Conservation (phyloP, 2,797 vertebrate genomes). For the Odontamblyopus rebecca region DNA sequence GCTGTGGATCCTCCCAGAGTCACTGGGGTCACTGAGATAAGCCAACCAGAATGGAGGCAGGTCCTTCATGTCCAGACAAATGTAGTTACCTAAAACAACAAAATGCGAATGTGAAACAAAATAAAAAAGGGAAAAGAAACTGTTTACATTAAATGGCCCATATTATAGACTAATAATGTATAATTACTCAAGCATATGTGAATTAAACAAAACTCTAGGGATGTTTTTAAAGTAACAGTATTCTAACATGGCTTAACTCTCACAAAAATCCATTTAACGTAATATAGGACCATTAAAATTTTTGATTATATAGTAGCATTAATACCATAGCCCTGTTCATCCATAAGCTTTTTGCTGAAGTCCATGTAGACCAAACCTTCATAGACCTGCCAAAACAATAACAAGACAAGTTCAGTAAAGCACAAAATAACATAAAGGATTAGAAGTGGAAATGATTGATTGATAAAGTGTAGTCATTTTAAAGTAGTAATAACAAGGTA, state of each 20-base stretch:
- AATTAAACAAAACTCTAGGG: too few relatives aligned
- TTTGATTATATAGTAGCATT: not conserved
- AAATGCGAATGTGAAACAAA: not conserved
- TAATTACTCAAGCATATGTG: too few relatives aligned
- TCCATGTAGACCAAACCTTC: slow-evolving; percentile 87
- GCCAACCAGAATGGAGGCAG: slow-evolving; percentile 81
- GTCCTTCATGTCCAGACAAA: slow-evolving; percentile 72
- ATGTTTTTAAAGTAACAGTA: too few relatives aligned
- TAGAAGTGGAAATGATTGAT: not conserved
- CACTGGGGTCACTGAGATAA: slow-evolving; percentile 83
- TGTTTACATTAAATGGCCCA: not conserved
- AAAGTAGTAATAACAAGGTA: not conserved
- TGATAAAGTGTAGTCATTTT: not conserved
- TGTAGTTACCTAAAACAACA: slow-evolving; percentile 68
- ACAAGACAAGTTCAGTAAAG: not conserved
- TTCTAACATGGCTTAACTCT: too few relatives aligned
- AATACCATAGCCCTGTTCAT: slow-evolving; percentile 78
- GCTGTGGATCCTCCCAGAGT: slow-evolving; percentile 85
- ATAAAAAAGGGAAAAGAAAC: not conserved
- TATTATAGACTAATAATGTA: not conserved
- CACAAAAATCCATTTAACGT: too few relatives aligned
- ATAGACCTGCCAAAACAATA: slow-evolving; percentile 73
- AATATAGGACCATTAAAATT: too few relatives aligned
- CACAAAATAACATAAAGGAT: not conserved
- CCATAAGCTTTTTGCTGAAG: slow-evolving; percentile 81